Base-by-base conservation (phyloP, 1,140 invertebrate species). In the Leptopilina boulardi region DNA sequence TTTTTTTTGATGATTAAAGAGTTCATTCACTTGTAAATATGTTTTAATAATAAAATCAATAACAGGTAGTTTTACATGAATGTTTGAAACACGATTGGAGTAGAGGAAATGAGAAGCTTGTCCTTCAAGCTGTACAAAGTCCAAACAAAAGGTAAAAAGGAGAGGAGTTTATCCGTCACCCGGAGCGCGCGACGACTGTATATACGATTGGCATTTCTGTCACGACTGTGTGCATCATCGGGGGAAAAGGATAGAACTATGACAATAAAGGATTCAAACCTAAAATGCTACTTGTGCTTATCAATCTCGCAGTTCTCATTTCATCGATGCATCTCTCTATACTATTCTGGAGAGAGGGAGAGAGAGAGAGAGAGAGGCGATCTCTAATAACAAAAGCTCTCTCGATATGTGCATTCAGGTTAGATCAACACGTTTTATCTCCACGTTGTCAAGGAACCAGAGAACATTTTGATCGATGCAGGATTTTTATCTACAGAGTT, bases 161-260 rank as follows among this genome's bases (percentile, higher is more conserved):
- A 44, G 73, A 59, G 59, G 59, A 66, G 21, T 66, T 66, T 73
- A 70, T 78, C 77, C 70, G 78, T 82, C 82, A 77, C 74, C 77
- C 75, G 51, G 30, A 59, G 44, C 82, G 76, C 74, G 76, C 75
- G 51, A 30, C 70, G 44, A 47, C 76, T 76, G n/a, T n/a, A n/a
- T n/a, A n/a, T n/a, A 80, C 81, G 78, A 75, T 78, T 66, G 80
- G 44, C 80, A 84, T 82, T 82, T 82, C 76, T 74, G 70, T 79
- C 23, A 23, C 2, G 21, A 66, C 23, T 66, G 26, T 66, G 26
- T 66, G 26, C 59, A 66, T 26, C 59, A 30, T n/a, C n/a, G n/a
- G n/a, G 34, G 54, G 75, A 75, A 76, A 38, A 13, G 70, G 73
- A 79, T 73, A 77, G 74, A 81, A 74, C 76, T 75, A 75, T 77